Evolutionary conservation across 2,113 vertebrate genomes (phyloP).

Genomic region (Atractosteus spatula): DNA sequence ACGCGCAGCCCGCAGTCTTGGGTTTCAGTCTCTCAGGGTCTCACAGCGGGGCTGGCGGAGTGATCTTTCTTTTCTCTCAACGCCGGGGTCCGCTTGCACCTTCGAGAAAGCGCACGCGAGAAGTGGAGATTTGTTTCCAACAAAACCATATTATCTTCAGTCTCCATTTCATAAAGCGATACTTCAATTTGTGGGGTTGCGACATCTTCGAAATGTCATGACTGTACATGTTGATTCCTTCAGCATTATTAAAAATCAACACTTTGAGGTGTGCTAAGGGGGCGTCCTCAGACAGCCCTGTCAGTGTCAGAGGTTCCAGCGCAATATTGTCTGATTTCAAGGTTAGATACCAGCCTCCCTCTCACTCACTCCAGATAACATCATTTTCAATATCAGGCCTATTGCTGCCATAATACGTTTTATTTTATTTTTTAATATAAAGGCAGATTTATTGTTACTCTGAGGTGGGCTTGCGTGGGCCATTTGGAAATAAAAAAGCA

Average conservation of each 20-base stretch:
- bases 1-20: too few relatives aligned
- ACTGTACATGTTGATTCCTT: constrained; percentile 34
- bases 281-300: neutral
- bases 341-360: constrained; percentile 2
- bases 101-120: too few relatives aligned
- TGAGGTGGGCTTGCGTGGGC: neutral
- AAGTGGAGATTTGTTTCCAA: too few relatives aligned
- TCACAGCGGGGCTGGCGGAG: too few relatives aligned
- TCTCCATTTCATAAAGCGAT: too few relatives aligned
- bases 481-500: too few relatives aligned
- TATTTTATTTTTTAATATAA: constrained; percentile 25
- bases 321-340: constrained; percentile 17
- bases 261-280: neutral
- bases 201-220: constrained; percentile 20
- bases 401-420: constrained; percentile 18
- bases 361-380: constrained; percentile 21
- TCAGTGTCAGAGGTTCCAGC: neutral
- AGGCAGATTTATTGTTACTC: constrained; percentile 25
- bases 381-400: constrained; percentile 16
- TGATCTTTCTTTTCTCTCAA: too few relatives aligned
- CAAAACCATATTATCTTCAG: too few relatives aligned
- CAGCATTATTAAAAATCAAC: too few relatives aligned
- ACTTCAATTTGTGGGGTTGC: too few relatives aligned
- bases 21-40: too few relatives aligned
- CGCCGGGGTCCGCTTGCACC: too few relatives aligned